Evolutionary conservation across 1,140 invertebrate species (phyloP), one percentile per base, ranked within the genome.

Genomic region (Platyscapa corneri): DNA sequence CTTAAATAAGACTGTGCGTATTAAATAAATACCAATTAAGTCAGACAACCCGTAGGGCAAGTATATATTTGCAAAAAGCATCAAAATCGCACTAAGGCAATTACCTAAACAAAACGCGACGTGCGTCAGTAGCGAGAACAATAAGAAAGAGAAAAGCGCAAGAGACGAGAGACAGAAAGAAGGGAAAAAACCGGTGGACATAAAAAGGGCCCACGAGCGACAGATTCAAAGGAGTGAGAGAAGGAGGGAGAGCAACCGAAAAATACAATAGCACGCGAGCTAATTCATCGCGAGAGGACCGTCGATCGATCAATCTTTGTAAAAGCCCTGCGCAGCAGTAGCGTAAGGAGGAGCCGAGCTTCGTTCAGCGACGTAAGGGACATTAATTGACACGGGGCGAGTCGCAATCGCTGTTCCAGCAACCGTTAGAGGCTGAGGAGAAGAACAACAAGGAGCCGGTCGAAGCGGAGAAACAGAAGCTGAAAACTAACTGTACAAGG

Each of bases 311-410:
- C 90, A 92, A 92, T 91, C 90, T 86, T 86, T 60, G 82, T 87
- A 84, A 80, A 64, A 67, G 77, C n/a, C 75, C 76, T 18, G 65
- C 42, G 70, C 67, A 82, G 86, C 82, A 87, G 27, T 86, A 88
- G 85, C 78, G 87, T 77, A 86, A 88, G 87, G 86, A 88, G 64
- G 79, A 70, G 60, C 0, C 60, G 27, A 46, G 53, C 60, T 30
- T n/a, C 60, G 67, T 27, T 37, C 32, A 77, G 53, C 70, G 72
- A 87, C 81, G 86, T 89, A 87, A 88, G 88, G 85, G 92, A 93
- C 92, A 93, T 93, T 93, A 93, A 93, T 93, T 93, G 92, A 93
- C 92, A 92, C 91, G 90, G 89, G 88, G 77, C 78, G 70, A 84
- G 79, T 65, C 77, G 87, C 84, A 82, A 83, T 86, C 65, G 76